phyloP scores from a whole-genome alignment of 2,113 vertebrate genomes.

The Gila orcuttii region DNA sequence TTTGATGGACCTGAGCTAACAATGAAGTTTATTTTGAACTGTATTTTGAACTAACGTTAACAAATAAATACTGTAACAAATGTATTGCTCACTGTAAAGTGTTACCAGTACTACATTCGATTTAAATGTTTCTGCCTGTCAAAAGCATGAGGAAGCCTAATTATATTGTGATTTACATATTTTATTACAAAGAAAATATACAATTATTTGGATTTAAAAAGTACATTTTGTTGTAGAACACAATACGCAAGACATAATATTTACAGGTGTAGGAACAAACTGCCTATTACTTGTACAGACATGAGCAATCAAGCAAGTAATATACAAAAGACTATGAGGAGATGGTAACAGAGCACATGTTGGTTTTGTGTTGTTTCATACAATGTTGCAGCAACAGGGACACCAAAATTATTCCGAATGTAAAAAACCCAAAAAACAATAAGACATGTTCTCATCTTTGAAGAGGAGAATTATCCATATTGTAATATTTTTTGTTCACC shows the following conservation, averaged over 20 bases:
- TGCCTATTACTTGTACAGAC: background rate
- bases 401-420: background rate
- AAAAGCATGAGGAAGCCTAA: background rate
- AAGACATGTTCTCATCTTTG: background rate
- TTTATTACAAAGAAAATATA: conserved; percentile 30
- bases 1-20: too few relatives aligned
- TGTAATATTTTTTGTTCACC: background rate
- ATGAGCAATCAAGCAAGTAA: background rate
- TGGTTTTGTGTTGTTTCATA: too few relatives aligned
- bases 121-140: background rate
- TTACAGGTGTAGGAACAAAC: background rate
- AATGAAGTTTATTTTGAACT: too few relatives aligned
- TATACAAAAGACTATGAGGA: background rate
- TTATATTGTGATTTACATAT: conserved; percentile 8
- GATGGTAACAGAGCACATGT: background rate
- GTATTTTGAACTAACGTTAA: too few relatives aligned
- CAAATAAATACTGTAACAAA: too few relatives aligned
- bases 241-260: conserved; percentile 1
- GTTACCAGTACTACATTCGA: background rate
- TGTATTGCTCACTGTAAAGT: background rate
- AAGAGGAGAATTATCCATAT: background rate
- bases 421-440: background rate
- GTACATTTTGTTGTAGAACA: conserved; percentile 28
- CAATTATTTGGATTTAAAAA: conserved; percentile 36
- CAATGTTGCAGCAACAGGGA: too few relatives aligned